Conservation (phyloP, 1,140 invertebrate species). For the Heliconius congener region DNA sequence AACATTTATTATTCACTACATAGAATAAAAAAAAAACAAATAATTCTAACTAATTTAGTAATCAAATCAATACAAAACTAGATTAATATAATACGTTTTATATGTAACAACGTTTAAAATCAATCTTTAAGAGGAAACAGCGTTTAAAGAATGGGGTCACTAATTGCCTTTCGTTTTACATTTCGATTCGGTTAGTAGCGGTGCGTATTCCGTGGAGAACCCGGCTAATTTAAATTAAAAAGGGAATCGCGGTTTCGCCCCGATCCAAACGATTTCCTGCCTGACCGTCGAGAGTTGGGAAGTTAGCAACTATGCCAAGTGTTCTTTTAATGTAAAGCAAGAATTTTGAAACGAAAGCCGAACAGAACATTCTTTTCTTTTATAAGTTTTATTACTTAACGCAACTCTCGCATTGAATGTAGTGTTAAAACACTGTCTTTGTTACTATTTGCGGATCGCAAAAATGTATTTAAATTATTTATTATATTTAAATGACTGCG, state of each 20-base stretch:
- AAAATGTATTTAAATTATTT: too few relatives aligned
- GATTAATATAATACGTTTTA: neutral
- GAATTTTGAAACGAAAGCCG: neutral
- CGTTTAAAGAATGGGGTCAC: neutral
- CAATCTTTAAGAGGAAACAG: neutral
- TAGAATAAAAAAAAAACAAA: too few relatives aligned
- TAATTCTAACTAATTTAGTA: neutral
- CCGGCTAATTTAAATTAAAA: constrained; percentile 21
- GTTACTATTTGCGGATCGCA: too few relatives aligned
- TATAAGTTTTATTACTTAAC: neutral
- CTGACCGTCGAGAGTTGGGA: neutral
- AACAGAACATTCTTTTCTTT: neutral
- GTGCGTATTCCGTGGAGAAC: constrained; percentile 1
- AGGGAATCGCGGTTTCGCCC: neutral
- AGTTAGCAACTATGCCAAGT: constrained; percentile 22
- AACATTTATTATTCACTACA: too few relatives aligned
- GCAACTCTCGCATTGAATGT: too few relatives aligned
- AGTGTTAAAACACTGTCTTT: too few relatives aligned
- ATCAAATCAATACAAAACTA: neutral
- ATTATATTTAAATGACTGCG: too few relatives aligned
- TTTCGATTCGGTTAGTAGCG: constrained; percentile 3
- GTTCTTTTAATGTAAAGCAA: neutral
- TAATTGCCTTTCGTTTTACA: neutral
- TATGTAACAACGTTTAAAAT: neutral
- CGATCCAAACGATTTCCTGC: neutral